These are phyloP conservation scores for Stichopus horrens DNA, from an alignment of 53 echinoderm and acorn worm genomes.

Conservation along the genomic window DNA sequence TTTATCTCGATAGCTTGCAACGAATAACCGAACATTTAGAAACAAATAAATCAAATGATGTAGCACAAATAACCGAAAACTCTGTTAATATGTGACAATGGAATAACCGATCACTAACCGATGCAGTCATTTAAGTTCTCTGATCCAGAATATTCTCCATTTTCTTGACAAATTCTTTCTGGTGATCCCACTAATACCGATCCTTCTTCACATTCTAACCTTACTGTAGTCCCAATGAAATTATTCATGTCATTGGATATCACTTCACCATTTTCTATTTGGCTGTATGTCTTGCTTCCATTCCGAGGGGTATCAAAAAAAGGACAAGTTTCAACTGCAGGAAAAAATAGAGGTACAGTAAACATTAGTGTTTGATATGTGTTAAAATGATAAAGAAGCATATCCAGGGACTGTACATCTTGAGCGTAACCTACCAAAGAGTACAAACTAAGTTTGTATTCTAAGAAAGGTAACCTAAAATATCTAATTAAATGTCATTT, in stretches of 20 bases:
- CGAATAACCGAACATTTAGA: too few species aligned
- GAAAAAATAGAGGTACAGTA: neutral
- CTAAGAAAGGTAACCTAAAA: too few species aligned
- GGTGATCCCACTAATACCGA: conserved; percentile 48
- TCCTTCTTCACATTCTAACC: conserved; percentile 43
- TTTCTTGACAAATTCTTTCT: conserved; percentile 28
- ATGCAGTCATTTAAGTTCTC: conserved; percentile 33
- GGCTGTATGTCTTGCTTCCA: conserved; percentile 49
- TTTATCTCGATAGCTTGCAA: too few species aligned
- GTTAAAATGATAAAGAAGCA: too few species aligned
- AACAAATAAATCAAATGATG: too few species aligned
- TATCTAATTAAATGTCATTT: too few species aligned
- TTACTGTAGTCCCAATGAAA: conserved; percentile 51
- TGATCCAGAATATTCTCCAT: conserved; percentile 24
- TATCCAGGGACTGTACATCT: too few species aligned
- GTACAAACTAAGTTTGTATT: too few species aligned
- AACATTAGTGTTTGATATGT: too few species aligned
- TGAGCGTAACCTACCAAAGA: too few species aligned
- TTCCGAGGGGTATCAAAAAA: conserved; percentile 53
- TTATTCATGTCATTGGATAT: conserved; percentile 29
- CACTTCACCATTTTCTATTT: neutral
- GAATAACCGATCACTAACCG: neutral
- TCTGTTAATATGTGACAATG: too few species aligned
- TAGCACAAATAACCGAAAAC: too few species aligned
- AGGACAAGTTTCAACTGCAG: conserved; percentile 57